Evolutionary conservation across 2,888 invertebrate genomes (phyloP).

Genomic region (Lithosia quadra): DNA sequence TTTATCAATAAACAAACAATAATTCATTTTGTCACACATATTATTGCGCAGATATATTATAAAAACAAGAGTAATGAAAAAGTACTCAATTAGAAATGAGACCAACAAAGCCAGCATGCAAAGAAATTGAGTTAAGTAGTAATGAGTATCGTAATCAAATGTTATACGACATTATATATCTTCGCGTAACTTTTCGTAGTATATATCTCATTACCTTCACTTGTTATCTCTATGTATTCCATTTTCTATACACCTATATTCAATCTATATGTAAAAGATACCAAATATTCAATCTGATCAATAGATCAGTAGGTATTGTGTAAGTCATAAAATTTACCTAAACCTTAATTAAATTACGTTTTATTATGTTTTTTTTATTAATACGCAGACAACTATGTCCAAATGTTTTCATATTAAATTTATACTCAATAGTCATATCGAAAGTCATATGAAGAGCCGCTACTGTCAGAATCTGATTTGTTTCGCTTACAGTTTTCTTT

Average conservation of each 20-base stretch:
- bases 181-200: neutral
- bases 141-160: no score
- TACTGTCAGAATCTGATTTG: slow-evolving; percentile 33
- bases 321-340: neutral
- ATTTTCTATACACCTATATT: no score
- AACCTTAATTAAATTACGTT: neutral
- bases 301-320: neutral
- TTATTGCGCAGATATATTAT: neutral
- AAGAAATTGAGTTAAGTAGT: neutral
- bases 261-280: neutral
- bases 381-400: neutral
- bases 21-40: neutral
- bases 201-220: neutral
- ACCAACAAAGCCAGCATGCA: neutral
- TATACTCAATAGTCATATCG: slow-evolving; percentile 62
- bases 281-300: neutral
- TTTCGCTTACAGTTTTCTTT: slow-evolving; percentile 9
- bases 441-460: slow-evolving; percentile 57
- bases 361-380: slow-evolving; percentile 12
- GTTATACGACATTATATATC: neutral
- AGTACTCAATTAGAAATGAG: neutral
- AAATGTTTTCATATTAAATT: neutral
- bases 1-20: no score
- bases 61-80: neutral
- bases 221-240: neutral